Percentiles rank a stretch among this genome's conserved stretches.
Conservation (phyloP, 2,113 vertebrate species). For the Python bivittatus region DNA sequence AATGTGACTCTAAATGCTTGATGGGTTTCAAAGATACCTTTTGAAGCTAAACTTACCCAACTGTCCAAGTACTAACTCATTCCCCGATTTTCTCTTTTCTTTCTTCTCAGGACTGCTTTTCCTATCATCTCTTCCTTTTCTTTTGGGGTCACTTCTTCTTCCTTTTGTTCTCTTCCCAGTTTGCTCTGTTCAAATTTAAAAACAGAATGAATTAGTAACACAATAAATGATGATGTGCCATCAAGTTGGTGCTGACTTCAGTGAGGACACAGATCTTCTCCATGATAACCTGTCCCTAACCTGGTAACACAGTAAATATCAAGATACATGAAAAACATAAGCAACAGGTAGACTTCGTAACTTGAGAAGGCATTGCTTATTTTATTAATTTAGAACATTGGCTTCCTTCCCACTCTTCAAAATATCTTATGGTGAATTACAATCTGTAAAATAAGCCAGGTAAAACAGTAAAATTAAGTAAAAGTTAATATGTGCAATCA, state of each 20-base stretch:
- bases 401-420: neutral
- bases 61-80: slow-evolving; percentile 89
- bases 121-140: slow-evolving; percentile 84
- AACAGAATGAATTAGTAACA: slow-evolving; percentile 25
- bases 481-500: neutral
- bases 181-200: slow-evolving; percentile 77
- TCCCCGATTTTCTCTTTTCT: slow-evolving; percentile 87
- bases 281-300: neutral
- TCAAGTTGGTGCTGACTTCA: neutral
- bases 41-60: slow-evolving; percentile 82
- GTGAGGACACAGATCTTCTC: neutral
- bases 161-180: slow-evolving; percentile 84
- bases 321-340: fast-evolving
- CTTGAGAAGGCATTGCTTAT: neutral
- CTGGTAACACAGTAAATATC: neutral
- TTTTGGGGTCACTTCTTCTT: slow-evolving; percentile 85
- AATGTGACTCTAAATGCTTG: neutral
- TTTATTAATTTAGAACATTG: neutral
- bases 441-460: neutral
- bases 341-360: slow-evolving; percentile 23
- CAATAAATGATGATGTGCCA: neutral
- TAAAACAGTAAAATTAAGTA: neutral
- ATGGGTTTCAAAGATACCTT: neutral
- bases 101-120: slow-evolving; percentile 90
- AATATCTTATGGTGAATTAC: neutral